These are phyloP conservation scores for Lutraria rhynchaena DNA, from an alignment of 1,140 invertebrate species.

Conservation along the genomic window DNA sequence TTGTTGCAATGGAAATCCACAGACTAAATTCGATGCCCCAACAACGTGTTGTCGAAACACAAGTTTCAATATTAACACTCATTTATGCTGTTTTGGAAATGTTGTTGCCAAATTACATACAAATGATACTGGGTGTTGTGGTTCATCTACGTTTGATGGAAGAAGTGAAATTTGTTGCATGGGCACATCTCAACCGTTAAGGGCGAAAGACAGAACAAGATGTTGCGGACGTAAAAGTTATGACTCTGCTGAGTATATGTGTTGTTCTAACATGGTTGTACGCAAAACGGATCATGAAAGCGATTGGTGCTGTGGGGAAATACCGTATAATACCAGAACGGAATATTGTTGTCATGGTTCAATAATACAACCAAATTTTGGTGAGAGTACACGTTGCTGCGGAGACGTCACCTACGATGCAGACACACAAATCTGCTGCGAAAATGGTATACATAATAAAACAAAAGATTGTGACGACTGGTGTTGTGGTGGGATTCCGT, in stretches of 20 bases:
- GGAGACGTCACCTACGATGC: constrained; percentile 23
- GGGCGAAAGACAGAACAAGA: neutral
- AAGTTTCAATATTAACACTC: constrained; percentile 26
- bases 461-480: constrained; percentile 14
- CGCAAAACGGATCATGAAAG: neutral
- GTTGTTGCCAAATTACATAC: constrained; percentile 6
- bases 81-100: constrained; percentile 25
- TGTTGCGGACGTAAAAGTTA: constrained; percentile 29
- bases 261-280: constrained; percentile 19
- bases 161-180: constrained; percentile 24
- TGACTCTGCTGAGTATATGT: constrained; percentile 24
- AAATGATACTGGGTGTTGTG: constrained; percentile 26
- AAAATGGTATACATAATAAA: constrained; percentile 22
- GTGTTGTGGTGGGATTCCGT: constrained; percentile 26
- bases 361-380: constrained; percentile 20
- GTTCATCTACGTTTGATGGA: constrained; percentile 22
- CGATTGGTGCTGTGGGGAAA: constrained; percentile 30
- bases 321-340: constrained; percentile 16
- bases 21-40: constrained; percentile 11
- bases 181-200: constrained; percentile 16
- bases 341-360: constrained; percentile 35
- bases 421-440: constrained; percentile 22
- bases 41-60: constrained; percentile 39
- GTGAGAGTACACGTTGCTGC: constrained; percentile 36
- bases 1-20: constrained; percentile 19